Base-by-base conservation (phyloP, 1,140 invertebrate genomes). In the Papilio polyxenes region DNA sequence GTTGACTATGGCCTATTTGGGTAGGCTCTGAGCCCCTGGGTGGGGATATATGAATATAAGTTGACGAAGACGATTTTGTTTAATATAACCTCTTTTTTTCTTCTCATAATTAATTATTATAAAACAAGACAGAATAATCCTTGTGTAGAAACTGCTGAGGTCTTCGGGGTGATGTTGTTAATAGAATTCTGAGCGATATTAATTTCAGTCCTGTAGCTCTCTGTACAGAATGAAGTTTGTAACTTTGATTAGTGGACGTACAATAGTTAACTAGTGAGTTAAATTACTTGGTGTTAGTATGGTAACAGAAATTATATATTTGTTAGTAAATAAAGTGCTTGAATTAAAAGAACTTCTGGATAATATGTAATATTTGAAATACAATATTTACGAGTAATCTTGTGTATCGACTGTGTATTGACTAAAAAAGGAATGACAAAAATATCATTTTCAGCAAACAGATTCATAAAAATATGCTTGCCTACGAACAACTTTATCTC, bases 181-280 rank as follows among this genome's bases (percentile, higher is more conserved):
- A 65, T 23, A 65, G 20, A 31, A 65, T 79, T 79, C 77, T 65
- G 56, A 62, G 31, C 37, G 40, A 79, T 79, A 79, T 79, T 79
- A 59, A 79, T 79, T 79, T 79, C 77, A 79, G 59, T n/a, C 78
- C n/a, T 72, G 65, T 31, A 72, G 31, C 65, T 72, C 65, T 72
- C 31, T 15, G 65, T 69, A 6, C 11, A 72, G 17, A 72, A 72
- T 72, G 65, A 72, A 37, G 65, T 72, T 72, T 59, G 53, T 62
- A 78, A 78, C 76, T 78, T 76, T 37, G 53, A 17, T 37, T 11
- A 65, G 59, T 69, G 78, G 78, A 69, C 77, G 59, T 79, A 65
- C 78, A 69, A 69, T 80, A 69, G 78, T 69, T 80, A 17, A 65
- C 59, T 80, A 65, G 59, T 69, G 62, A 80, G 78, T 80, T 80